Evolutionary conservation across 2,888 invertebrate genomes (phyloP).

Genomic region (Heliconius ethilla): DNA sequence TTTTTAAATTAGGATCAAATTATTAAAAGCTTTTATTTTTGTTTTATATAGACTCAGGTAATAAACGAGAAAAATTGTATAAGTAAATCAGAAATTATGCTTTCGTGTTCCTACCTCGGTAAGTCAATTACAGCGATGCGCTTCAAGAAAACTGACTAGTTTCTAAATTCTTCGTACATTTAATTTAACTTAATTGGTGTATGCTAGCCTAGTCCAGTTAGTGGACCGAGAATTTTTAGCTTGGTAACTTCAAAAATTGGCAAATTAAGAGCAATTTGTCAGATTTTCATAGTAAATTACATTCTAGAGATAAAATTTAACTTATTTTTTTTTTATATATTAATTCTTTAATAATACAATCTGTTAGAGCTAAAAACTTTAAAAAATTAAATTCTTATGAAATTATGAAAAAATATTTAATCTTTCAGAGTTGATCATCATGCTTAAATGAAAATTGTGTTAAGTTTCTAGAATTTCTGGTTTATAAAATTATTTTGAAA

Average conservation of each 20-base stretch:
- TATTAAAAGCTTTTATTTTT: not conserved
- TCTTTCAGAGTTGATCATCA: no score
- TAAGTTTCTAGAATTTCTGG: not conserved
- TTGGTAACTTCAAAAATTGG: constrained; percentile 47
- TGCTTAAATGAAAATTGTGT: not conserved
- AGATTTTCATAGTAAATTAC: not conserved
- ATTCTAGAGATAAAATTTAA: not conserved
- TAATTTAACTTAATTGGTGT: constrained; percentile 80
- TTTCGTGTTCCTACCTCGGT: constrained; percentile 72
- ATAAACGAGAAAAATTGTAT: constrained; percentile 55
- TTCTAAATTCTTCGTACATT: constrained; percentile 82
- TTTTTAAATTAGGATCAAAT: not conserved
- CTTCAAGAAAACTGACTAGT: constrained; percentile 81
- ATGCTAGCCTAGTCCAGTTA: constrained; percentile 60
- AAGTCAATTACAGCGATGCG: constrained; percentile 80
- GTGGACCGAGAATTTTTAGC: constrained; percentile 76
- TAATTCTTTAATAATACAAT: no score
- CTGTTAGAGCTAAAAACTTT: no score
- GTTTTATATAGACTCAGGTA: constrained; percentile 1
- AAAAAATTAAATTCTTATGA: no score
- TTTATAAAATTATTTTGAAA: not conserved
- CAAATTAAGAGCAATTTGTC: not conserved
- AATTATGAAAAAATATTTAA: no score
- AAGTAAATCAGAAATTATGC: constrained; percentile 74
- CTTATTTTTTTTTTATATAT: not conserved